Base-by-base conservation (phyloP, 2,888 invertebrate species). In the Andrena marginata region DNA sequence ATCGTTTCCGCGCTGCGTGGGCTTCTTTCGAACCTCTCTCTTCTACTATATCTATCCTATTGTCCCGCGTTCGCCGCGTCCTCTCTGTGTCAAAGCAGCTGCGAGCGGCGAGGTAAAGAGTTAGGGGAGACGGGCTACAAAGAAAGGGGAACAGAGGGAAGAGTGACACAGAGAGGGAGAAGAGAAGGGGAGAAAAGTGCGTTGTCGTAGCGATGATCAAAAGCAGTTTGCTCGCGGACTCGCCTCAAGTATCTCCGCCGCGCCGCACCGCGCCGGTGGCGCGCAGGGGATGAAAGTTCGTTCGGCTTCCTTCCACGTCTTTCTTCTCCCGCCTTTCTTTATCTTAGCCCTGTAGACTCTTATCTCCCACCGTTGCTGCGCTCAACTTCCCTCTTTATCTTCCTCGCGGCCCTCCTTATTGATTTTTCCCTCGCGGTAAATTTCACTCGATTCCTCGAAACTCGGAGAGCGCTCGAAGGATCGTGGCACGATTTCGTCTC, bases 161-260 rank as follows among this genome's bases (percentile, higher is more conserved):
- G 26, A 78, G 54, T 29, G 71, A 72, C 69, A 64, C 60, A 82
- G 70, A 31, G 69, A 68, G 60, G 54, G 51, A 49, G 33, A 77
- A 31, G 64, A 60, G 33, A 68, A 51, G 65, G 73, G 74, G 74
- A 79, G 79, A 70, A 76, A 63, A 29, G 63, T 74, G 73, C 51
- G 70, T 72, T 60, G 80, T 80, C 86, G 83, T 86, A 87, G 85
- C 82, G 84, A 90, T 89, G 89, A 90, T 90, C 89, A 90, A 90
- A 90, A 90, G 90, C 90, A 89, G 90, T 89, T 90, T 89, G 87
- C 87, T 87, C 87, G 90, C 86, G 85, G 89, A 88, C 88, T 88
- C 73, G 89, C 87, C 82, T 84, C 82, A 83, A 89, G 85, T 89
- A 89, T 87, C 82, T 85, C 56, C 42, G 42, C 42, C 42, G 42